Evolutionary conservation across 2,888 invertebrate genomes (phyloP), one percentile per base, ranked within the genome.

Genomic region (Pammene aurita): DNA sequence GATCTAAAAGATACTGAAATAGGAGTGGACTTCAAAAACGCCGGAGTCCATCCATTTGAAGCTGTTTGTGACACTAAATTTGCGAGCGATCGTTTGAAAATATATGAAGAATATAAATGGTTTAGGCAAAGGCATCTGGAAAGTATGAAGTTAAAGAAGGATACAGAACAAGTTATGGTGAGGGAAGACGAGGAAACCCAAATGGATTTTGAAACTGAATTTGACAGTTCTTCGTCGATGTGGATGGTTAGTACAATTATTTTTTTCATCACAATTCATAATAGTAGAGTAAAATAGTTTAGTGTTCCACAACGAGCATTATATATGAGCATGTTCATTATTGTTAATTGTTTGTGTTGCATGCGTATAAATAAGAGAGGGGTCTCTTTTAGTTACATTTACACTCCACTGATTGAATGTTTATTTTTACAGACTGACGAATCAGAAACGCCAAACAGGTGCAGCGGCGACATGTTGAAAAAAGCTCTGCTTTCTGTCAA

Each of bases 1-100:
- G 26, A 34, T 5, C 14, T 54, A 41, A n/a, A 55, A 14, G 61
- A 38, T 0, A n/a, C 14, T 13, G 61, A 61, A 61, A 61, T 50
- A 50, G n/a, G 9, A 13, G 61, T 38, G 2, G 61, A 48, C 7
- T 61, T 50, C 13, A 61, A 48, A 61, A 61, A 46, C 16, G 61
- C 61, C 2, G 61, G 61, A 1, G 9, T 61, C 7, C 50, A 61
- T 50, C 61, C 61, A 14, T 61, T 50, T 50, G 38, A 14, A 9
- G 2, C 50, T 2, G 38, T 50, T n/a, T 38, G 50, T 38, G 61
- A 61, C 13, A 38, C 38, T 41, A 61, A 61, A 61, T 61, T 61
- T 9, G 48, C 14, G 13, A 38, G 18, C 35, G 46, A 60, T 50
- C 61, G 35, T 38, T 50, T 61, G 38, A 50, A 38, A 9, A 48